Conservation (phyloP, 2,797 vertebrate species). For the Phoeniculus purpureus region DNA sequence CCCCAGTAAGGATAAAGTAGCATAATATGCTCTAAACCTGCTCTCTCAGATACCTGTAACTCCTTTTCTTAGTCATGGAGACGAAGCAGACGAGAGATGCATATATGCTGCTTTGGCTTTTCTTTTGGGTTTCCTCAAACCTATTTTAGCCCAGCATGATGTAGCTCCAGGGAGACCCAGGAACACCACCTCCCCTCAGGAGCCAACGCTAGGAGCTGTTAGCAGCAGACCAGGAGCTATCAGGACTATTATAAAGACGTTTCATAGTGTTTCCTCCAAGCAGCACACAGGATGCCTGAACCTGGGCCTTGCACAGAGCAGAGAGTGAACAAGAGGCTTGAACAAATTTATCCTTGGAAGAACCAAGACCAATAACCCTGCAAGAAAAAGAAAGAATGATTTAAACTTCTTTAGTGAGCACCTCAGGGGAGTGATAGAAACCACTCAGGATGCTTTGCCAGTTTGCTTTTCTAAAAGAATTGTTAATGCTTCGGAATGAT, state of each 20-base stretch:
- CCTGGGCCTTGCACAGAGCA: background rate
- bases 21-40: background rate
- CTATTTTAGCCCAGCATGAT: background rate
- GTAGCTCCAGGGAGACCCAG: background rate
- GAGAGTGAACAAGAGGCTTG: background rate
- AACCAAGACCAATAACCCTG: slow-evolving; percentile 8
- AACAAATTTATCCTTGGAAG: background rate
- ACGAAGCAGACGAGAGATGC: background rate
- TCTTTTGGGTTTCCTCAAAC: background rate
- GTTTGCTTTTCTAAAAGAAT: slow-evolving; percentile 60
- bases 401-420: slow-evolving; percentile 47
- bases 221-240: background rate
- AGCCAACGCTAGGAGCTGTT: background rate
- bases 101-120: background rate
- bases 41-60: background rate
- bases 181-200: background rate
- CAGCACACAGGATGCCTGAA: background rate
- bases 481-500: slow-evolving; percentile 36
- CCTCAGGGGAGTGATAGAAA: slow-evolving; percentile 3
- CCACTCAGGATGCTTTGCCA: slow-evolving; percentile 31
- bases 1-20: background rate
- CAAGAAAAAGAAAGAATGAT: slow-evolving; percentile 2
- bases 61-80: background rate
- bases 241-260: background rate
- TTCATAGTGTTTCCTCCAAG: background rate